Conservation (phyloP, 2,888 invertebrate genomes). For the Chromoteleia sp. region DNA sequence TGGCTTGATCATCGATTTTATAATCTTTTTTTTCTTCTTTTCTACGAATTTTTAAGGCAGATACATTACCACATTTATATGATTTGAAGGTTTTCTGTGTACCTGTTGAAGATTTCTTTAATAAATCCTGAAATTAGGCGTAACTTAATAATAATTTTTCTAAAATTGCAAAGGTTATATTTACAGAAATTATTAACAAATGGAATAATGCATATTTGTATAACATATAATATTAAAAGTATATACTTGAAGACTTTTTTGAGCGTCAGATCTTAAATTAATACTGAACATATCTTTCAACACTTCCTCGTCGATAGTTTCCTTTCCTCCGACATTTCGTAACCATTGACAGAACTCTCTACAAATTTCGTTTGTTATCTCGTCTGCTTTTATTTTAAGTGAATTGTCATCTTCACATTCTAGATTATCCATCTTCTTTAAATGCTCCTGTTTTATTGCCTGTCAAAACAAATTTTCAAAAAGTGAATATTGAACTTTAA, state of each 20-base stretch:
- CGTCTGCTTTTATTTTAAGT: constrained; percentile 77
- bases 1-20: constrained; percentile 85
- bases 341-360: constrained; percentile 87
- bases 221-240: not conserved
- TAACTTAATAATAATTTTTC: no score
- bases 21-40: constrained; percentile 86
- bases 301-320: constrained; percentile 86
- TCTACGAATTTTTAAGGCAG: constrained; percentile 83
- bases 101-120: constrained; percentile 87
- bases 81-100: constrained; percentile 86
- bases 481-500: not conserved
- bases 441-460: constrained; percentile 26
- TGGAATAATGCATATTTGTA: not conserved
- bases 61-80: constrained; percentile 80
- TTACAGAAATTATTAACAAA: no score
- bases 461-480: constrained; percentile 5
- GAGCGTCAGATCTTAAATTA: constrained; percentile 80
- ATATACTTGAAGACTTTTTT: constrained; percentile 79
- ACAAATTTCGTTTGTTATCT: constrained; percentile 83
- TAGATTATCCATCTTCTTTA: constrained; percentile 21
- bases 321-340: constrained; percentile 85
- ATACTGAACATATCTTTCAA: constrained; percentile 87
- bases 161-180: no score
- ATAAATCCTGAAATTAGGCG: constrained; percentile 80
- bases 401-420: constrained; percentile 26